Conservation (phyloP, 2,113 vertebrate genomes). For the Harpagus bidentatus region DNA sequence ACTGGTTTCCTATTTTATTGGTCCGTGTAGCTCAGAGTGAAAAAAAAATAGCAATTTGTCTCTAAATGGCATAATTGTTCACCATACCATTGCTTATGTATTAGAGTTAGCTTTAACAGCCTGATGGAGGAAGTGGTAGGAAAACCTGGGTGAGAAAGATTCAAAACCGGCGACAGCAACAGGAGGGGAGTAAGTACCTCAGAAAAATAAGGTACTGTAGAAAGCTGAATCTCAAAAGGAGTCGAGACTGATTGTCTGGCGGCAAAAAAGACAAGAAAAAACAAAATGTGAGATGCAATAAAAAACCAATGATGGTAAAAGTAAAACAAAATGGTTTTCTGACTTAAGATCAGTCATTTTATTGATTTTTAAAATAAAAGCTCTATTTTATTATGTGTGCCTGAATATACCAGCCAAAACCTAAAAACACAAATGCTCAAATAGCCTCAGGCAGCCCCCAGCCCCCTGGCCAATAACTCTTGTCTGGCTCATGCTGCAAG, state of each 20-base stretch:
- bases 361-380: conserved; percentile 70
- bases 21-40: not conserved
- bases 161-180: not conserved
- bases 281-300: conserved; percentile 25
- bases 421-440: not conserved
- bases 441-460: not conserved
- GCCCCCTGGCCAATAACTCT: conserved; percentile 59
- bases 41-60: not conserved
- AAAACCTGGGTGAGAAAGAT: not conserved
- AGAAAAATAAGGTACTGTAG: not conserved
- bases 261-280: conserved; percentile 17
- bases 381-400: conserved; percentile 51
- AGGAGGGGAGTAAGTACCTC: not conserved
- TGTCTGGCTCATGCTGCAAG: not conserved
- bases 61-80: not conserved
- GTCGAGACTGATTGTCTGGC: not conserved
- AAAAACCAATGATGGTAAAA: conserved; percentile 11
- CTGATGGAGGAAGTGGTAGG: not conserved
- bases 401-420: conserved; percentile 60
- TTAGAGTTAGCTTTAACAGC: not conserved
- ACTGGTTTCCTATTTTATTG: not conserved
- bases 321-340: conserved; percentile 46
- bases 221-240: not conserved
- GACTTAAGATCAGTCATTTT: conserved; percentile 61
- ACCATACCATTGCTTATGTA: not conserved